A percentile compares a stretch with the other conserved stretches of the same genome.
phyloP scores from a whole-genome alignment of 1,140 invertebrate species.

The Augochlora pura region DNA sequence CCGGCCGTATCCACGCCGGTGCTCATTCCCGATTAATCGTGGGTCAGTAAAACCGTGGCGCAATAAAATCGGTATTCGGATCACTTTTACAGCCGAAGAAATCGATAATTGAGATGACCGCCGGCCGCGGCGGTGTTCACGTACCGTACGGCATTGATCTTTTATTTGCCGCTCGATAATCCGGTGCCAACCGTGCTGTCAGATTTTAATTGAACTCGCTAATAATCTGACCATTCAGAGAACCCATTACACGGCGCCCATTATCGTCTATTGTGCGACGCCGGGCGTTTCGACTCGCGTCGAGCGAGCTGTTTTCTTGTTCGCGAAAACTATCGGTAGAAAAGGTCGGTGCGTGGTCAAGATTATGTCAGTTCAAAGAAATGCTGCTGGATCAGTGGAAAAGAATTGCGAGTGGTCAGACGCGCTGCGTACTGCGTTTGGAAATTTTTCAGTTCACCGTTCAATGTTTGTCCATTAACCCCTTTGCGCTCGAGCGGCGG shows the following conservation, averaged over 20 bases:
- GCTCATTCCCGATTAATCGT: constrained; percentile 27
- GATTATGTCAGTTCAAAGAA: too few relatives aligned
- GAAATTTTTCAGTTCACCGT: too few relatives aligned
- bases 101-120: constrained; percentile 25
- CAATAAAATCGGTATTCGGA: constrained; percentile 17
- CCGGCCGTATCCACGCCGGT: not conserved
- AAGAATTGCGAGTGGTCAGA: too few relatives aligned
- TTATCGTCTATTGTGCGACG: not conserved
- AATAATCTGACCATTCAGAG: not conserved
- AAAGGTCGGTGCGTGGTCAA: too few relatives aligned
- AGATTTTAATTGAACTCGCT: not conserved
- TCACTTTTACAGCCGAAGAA: not conserved
- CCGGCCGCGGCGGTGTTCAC: not conserved
- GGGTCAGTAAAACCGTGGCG: not conserved
- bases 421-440: too few relatives aligned
- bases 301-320: too few relatives aligned
- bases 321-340: too few relatives aligned
- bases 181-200: not conserved
- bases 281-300: not conserved
- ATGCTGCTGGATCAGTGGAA: too few relatives aligned
- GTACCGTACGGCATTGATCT: not conserved
- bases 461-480: too few relatives aligned
- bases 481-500: too few relatives aligned
- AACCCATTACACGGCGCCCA: too few relatives aligned
- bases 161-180: not conserved